Evolutionary conservation across 2,888 invertebrate genomes (phyloP), one percentile per base, ranked within the genome.

Genomic region (Saturnia pavonia): DNA sequence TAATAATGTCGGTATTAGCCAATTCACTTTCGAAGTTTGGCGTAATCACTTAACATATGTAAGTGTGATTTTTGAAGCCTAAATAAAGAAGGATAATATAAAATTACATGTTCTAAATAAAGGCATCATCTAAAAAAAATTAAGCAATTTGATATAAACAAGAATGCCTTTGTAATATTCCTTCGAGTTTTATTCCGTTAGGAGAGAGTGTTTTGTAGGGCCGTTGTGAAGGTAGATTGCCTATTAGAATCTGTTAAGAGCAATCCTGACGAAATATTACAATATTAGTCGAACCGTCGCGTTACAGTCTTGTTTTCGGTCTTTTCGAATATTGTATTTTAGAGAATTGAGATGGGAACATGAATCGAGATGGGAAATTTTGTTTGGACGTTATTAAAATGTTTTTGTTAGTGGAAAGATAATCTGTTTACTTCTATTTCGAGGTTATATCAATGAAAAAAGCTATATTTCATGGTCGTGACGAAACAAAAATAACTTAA

Each of bases 101-200:
- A 60, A 60, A 60, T 4, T 48, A 54, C 25, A 8, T 1, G 2
- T 14, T 40, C 4, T 40, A 25, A 1, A 12, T 7, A 65, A 51
- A 69, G 57, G 27, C 14, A 60, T 9, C 68, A 43, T 70, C 68
- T 71, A 76, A 74, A 75, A 72, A 67, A 72, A 69, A 71, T 68
- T 69, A 71, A 73, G 70, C 71, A 67, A 71, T 73, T 76, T 74
- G 72, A 71, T 74, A 73, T 71, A 77, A 74, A 71, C 51, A 67
- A 67, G 70, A 72, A 70, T 40, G 72, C 74, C 75, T 77, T 75
- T 74, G 79, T 80, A 76, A 78, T 80, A 77, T 74, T 70, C 72
- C 71, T 72, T 75, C 68, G 66, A 75, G 74, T 75, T 77, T 73
- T 70, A 74, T 73, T 71, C 72, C 67, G 73, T 77, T 74, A 76